Evolutionary conservation across 23 tunicate species (phyloP).

Genomic region (Halocynthia aurantium): DNA sequence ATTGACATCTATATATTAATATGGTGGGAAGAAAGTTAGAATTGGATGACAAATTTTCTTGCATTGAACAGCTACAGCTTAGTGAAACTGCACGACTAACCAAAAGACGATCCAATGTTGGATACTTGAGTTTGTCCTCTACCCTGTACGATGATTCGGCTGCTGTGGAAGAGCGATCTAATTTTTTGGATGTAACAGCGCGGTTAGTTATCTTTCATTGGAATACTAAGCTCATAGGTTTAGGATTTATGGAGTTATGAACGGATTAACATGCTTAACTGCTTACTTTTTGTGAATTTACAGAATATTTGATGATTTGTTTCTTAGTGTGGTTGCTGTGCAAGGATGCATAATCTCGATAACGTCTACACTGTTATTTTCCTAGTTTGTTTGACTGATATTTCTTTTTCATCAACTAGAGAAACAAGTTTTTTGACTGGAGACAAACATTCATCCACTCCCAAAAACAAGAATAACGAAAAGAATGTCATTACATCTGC

Average conservation of each 20-base stretch:
- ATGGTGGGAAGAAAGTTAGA: no score
- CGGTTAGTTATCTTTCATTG: no score
- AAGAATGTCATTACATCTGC: constrained; percentile 2
- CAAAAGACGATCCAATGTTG: neutral
- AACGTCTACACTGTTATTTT: no score
- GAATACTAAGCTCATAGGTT: no score
- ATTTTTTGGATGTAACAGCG: neutral
- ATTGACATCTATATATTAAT: no score
- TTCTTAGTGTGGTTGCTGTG: neutral
- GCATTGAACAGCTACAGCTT: no score
- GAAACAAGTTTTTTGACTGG: neutral
- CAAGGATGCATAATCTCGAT: no score
- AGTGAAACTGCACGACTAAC: neutral
- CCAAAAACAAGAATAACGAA: neutral
- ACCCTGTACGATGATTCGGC: neutral
- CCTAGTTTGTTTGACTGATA: no score
- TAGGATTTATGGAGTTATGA: neutral
- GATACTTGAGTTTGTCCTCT: constrained; percentile 4
- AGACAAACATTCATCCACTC: constrained; percentile 4
- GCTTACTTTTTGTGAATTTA: neutral
- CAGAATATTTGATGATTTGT: neutral
- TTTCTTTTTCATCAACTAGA: neutral
- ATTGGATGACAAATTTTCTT: no score
- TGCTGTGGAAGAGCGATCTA: neutral
- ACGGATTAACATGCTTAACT: neutral